phyloP scores from a whole-genome alignment of 2,797 vertebrate genomes.

The Gobionotothen gibberifrons region DNA sequence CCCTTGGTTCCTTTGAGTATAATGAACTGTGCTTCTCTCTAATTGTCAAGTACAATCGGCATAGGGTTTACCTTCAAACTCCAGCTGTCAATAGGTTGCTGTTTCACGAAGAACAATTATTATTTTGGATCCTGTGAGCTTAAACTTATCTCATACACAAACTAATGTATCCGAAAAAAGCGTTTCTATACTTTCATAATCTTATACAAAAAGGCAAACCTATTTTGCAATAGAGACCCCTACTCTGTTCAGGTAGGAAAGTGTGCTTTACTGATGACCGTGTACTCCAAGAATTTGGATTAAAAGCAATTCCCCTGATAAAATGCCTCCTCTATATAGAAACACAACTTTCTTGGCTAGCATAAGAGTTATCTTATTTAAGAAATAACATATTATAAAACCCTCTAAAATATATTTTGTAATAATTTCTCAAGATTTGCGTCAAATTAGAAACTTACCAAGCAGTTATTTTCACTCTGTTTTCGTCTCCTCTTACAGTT shows the following conservation, averaged over 20 bases:
- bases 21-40: not conserved
- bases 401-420: not conserved
- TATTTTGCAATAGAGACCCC: conserved; percentile 8
- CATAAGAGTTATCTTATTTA: conserved; percentile 11
- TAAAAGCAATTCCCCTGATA: not conserved
- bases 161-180: not conserved
- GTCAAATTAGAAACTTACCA: conserved; percentile 69
- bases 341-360: not conserved
- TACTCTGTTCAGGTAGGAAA: not conserved
- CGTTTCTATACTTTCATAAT: not conserved
- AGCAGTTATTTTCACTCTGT: conserved; percentile 33
- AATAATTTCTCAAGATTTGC: conserved; percentile 6
- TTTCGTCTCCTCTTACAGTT: conserved; percentile 70
- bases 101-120: not conserved
- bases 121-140: not conserved
- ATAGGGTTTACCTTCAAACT: conserved; percentile 10
- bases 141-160: not conserved
- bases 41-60: not conserved
- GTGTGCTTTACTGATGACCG: not conserved
- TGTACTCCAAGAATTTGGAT: conserved; percentile 14
- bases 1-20: not conserved
- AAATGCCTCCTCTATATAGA: conserved; percentile 8
- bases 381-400: not conserved
- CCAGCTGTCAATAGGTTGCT: not conserved
- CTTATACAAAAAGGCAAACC: conserved; percentile 17